A percentile compares a stretch with the other conserved stretches of the same genome.
phyloP scores from a whole-genome alignment of 2,888 invertebrate species.

The Tuta absoluta region DNA sequence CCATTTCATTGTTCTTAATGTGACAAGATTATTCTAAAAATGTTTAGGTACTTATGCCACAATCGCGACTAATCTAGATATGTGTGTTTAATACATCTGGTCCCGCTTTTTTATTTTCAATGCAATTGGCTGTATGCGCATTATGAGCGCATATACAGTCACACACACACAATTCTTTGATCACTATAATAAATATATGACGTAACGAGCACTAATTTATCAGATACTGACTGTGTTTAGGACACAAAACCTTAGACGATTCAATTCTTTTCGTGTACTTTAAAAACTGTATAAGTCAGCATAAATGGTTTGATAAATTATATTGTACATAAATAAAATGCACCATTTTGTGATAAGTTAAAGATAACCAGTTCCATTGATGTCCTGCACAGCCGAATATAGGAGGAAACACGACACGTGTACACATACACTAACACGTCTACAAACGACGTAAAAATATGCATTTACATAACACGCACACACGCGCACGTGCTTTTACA shows the following conservation, averaged over 20 bases:
- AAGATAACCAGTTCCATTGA: too few species aligned
- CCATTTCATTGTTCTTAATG: not conserved
- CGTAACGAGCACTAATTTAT: not conserved
- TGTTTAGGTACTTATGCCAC: too few species aligned
- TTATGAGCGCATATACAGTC: constrained; percentile 17
- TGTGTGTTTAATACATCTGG: constrained; percentile 1
- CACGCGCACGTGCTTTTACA: not conserved
- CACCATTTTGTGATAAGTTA: not conserved
- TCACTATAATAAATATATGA: not conserved
- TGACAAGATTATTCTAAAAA: not conserved
- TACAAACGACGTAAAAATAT: not conserved
- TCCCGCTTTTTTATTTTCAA: constrained; percentile 1
- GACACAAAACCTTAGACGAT: too few species aligned
- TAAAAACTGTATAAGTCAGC: too few species aligned
- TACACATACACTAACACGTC: constrained; percentile 2
- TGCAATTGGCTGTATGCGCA: constrained; percentile 6
- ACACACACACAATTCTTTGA: not conserved
- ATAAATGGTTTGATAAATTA: too few species aligned
- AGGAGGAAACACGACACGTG: not conserved
- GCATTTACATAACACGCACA: constrained; percentile 1
- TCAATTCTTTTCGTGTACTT: too few species aligned
- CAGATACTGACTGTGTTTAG: too few species aligned
- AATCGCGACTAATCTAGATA: not conserved
- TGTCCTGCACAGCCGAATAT: not conserved
- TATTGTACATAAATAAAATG: too few species aligned